Evolutionary conservation across 2,888 invertebrate genomes (phyloP).

Genomic region (Drosophila cyrtoloma): DNA sequence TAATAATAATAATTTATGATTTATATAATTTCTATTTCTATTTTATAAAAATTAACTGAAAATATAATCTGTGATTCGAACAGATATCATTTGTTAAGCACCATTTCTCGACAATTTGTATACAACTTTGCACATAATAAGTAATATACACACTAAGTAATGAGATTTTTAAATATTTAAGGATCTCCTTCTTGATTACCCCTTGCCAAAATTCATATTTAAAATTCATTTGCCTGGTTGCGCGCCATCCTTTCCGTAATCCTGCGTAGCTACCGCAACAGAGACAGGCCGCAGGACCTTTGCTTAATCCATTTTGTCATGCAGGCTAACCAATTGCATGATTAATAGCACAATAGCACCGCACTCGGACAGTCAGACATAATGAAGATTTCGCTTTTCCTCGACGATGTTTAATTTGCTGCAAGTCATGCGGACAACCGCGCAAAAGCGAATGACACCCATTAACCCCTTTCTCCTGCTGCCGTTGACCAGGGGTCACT

Average conservation of each 20-base stretch:
- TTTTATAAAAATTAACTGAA: neutral
- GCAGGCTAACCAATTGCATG: slow-evolving; percentile 69
- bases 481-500: slow-evolving; percentile 68
- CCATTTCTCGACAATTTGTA: neutral
- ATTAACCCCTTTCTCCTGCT: slow-evolving; percentile 61
- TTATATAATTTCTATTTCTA: neutral
- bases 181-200: neutral
- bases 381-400: slow-evolving; percentile 34
- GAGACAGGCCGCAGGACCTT: slow-evolving; percentile 54
- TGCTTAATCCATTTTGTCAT: slow-evolving; percentile 67
- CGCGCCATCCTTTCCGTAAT: neutral
- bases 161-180: neutral
- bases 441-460: slow-evolving; percentile 53
- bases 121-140: too few species aligned
- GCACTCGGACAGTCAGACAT: slow-evolving; percentile 42
- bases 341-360: slow-evolving; percentile 69
- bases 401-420: slow-evolving; percentile 39
- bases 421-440: slow-evolving; percentile 68
- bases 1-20: neutral
- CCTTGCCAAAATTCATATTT: slow-evolving; percentile 10
- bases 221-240: slow-evolving; percentile 27
- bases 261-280: slow-evolving; percentile 45
- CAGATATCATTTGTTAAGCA: too few species aligned
- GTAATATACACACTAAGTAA: too few species aligned
- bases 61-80: neutral